Base-by-base conservation (phyloP, 2,797 vertebrate species). In the Megaceryle alcyon region DNA sequence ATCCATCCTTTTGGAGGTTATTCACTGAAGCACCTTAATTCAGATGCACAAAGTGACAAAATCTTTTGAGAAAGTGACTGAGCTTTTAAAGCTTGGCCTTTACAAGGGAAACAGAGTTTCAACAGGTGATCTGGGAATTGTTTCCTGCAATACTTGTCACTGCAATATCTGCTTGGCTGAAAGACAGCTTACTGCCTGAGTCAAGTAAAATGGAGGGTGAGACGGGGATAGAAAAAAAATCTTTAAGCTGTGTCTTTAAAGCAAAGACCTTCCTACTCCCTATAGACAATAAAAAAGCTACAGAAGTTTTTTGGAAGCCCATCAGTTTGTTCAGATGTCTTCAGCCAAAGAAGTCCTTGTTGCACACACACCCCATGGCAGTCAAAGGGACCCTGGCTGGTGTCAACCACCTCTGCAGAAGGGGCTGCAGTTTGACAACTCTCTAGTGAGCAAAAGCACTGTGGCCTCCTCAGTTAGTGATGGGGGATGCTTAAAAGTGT, bases 271-370 rank as follows among this genome's bases (percentile, higher is more conserved):
- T 29, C 3, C 5, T 37, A 18, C 1, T 33, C 8, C 9, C 35
- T 77, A 5, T 25, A 41, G n/a, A 7, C 8, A 61, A 72, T 28
- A 22, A 63, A 63, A 61, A 56, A 31, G 2, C 8, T 65, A 9
- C 7, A 49, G 17, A 64, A 16, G 3, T 31, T 11, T 63, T 83
- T 31, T 51, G 7, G 12, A 15, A 12, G 10, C 8, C 8, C 12
- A 7, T 3, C 1, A 2, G 17, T 48, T 53, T 63, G n/a, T 79
- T 90, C 0, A 2, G 65, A 33, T 41, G 29, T 29, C 59, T 6
- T 90, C 39, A 49, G 23, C 16, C 39, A 33, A 68, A 65, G 37
- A 60, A 59, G 9, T 21, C 48, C 21, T 70, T 25, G 18, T 43
- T 65, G 37, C 23, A 35, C 26, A 31, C 23, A n/a, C 26, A 3